Evolutionary conservation across 2,113 vertebrate genomes (phyloP).

Genomic region (Bubalus kerabau): DNA sequence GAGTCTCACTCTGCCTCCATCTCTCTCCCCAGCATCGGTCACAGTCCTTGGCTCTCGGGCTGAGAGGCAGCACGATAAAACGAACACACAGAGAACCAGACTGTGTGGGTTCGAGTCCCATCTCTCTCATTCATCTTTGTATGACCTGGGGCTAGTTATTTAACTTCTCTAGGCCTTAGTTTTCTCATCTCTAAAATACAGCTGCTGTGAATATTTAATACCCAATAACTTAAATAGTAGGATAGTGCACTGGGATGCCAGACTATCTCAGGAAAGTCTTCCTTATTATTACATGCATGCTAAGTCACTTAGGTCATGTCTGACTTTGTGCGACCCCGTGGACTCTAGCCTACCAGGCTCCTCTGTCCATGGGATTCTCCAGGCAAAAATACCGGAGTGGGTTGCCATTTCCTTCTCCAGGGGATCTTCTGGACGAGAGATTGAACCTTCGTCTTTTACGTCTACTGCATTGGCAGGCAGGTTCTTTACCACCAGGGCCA

Average conservation of each 20-base stretch:
- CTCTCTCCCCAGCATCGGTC: neutral
- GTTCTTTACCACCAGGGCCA: neutral
- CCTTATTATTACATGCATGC: neutral
- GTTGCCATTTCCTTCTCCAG: neutral
- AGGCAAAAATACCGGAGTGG: neutral
- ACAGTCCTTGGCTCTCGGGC: neutral
- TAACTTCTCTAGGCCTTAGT: neutral
- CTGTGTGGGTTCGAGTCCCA: rapidly evolving
- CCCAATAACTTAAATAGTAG: neutral
- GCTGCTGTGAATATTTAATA: neutral
- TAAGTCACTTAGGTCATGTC: neutral
- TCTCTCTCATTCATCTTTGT: neutral
- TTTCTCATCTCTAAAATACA: neutral
- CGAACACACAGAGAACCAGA: neutral
- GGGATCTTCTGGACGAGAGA: neutral
- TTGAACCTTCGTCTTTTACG: neutral
- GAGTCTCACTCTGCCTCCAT: neutral
- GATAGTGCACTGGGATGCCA: rapidly evolving
- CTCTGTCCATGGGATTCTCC: neutral
- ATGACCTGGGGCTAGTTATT: neutral
- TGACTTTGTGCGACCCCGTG: neutral
- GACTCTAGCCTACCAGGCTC: neutral
- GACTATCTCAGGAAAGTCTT: neutral
- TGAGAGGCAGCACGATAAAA: neutral
- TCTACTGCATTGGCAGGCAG: neutral